These are phyloP conservation scores for Malurus elegans DNA, from an alignment of 2,113 vertebrate genomes.

Conservation along the genomic window DNA sequence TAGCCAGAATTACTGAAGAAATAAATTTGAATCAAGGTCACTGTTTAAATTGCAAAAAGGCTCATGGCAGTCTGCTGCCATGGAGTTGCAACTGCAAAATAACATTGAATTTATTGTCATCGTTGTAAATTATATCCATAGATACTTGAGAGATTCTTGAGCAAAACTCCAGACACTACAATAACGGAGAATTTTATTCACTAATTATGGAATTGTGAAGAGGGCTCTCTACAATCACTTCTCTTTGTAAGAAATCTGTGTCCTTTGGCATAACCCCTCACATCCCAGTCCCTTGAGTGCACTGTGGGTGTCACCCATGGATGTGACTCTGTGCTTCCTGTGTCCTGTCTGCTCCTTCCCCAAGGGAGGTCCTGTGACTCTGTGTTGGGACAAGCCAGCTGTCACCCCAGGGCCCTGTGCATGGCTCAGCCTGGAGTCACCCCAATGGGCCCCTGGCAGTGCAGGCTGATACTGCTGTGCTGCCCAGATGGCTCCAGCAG, in stretches of 20 bases:
- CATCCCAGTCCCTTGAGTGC: not conserved
- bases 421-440: not conserved
- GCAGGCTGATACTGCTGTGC: not conserved
- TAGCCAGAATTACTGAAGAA: not conserved
- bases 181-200: not conserved
- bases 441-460: not conserved
- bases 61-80: not conserved
- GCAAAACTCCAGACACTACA: not conserved
- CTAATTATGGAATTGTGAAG: not conserved
- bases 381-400: not conserved
- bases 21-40: not conserved
- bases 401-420: not conserved
- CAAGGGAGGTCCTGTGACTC: not conserved
- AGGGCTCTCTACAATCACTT: not conserved
- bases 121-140: not conserved
- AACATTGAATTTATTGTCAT: not conserved
- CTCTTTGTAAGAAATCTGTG: not conserved
- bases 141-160: not conserved
- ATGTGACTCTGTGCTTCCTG: not conserved
- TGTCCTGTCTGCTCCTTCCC: not conserved
- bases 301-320: not conserved
- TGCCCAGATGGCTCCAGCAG: not conserved
- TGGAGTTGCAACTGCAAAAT: not conserved
- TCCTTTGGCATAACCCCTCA: not conserved
- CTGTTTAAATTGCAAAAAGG: not conserved